These are phyloP conservation scores for Troides aeacus DNA, from an alignment of 2,888 invertebrate species.

Conservation along the genomic window DNA sequence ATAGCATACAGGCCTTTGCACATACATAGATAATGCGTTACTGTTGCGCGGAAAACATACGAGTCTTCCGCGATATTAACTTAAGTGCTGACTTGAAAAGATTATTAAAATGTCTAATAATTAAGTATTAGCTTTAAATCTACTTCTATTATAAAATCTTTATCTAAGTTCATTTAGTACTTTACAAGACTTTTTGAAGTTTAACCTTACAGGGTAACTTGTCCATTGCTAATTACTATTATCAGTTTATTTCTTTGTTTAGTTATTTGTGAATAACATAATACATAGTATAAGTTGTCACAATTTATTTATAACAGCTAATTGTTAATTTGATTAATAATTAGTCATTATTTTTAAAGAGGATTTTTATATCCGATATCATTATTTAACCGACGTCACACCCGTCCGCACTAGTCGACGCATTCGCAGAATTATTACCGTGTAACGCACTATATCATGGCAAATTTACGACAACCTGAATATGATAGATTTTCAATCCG, in stretches of 20 bases:
- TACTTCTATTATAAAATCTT: not conserved
- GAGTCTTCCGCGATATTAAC: conserved; percentile 35
- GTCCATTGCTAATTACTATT: no score
- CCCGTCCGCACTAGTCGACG: conserved; percentile 75
- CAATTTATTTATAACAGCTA: not conserved
- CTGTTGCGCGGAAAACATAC: conserved; percentile 64
- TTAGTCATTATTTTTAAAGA: conserved; percentile 42
- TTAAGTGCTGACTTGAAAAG: conserved; percentile 15
- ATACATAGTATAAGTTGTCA: no score
- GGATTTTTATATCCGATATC: conserved; percentile 73
- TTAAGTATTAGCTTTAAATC: not conserved
- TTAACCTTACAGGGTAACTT: no score
- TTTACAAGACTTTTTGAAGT: no score
- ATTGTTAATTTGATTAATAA: not conserved
- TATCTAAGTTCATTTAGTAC: no score
- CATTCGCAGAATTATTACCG: conserved; percentile 74
- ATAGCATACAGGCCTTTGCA: conserved; percentile 73
- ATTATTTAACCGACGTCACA: conserved; percentile 76
- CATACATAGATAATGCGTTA: conserved; percentile 73
- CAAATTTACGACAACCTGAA: conserved; percentile 79
- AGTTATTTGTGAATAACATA: no score
- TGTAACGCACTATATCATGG: conserved; percentile 78
- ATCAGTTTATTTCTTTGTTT: no score
- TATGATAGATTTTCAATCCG: conserved; percentile 81
- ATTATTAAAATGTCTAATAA: not conserved